Conservation (phyloP, 1,140 invertebrate species). For the Mercenaria mercenaria region DNA sequence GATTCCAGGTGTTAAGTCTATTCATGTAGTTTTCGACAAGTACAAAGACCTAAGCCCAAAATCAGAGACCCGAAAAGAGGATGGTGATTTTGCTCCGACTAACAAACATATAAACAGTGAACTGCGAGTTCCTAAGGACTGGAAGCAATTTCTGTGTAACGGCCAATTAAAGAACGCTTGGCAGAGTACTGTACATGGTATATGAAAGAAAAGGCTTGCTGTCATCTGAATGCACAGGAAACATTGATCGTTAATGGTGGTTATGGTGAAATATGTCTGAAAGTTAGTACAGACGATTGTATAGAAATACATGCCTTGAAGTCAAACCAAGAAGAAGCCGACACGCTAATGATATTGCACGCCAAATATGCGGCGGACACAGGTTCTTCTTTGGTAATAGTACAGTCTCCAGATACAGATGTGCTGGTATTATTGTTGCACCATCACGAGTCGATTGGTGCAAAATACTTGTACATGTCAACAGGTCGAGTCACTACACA, state of each 20-base stretch:
- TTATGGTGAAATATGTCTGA: background rate
- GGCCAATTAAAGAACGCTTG: background rate
- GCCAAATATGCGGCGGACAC: background rate
- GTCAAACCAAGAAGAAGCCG: conserved; percentile 8
- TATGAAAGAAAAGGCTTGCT: background rate
- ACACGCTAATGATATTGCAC: conserved; percentile 11
- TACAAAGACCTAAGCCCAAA: background rate
- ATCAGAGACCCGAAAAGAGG: background rate
- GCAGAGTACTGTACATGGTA: background rate
- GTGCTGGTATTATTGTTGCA: conserved; percentile 13
- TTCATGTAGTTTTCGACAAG: conserved; percentile 8
- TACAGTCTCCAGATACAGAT: conserved; percentile 25
- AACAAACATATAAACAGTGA: background rate
- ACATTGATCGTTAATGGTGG: background rate
- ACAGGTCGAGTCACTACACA: background rate
- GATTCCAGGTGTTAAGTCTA: background rate
- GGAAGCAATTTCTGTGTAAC: conserved; percentile 14
- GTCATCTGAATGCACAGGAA: background rate
- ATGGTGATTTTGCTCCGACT: background rate
- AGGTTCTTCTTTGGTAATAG: background rate
- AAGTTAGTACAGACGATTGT: background rate
- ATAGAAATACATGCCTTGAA: background rate
- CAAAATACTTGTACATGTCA: background rate
- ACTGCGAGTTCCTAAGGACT: conserved; percentile 17
- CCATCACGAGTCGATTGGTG: background rate